Conservation (phyloP, 2,797 vertebrate species). For the Cuculus canorus region DNA sequence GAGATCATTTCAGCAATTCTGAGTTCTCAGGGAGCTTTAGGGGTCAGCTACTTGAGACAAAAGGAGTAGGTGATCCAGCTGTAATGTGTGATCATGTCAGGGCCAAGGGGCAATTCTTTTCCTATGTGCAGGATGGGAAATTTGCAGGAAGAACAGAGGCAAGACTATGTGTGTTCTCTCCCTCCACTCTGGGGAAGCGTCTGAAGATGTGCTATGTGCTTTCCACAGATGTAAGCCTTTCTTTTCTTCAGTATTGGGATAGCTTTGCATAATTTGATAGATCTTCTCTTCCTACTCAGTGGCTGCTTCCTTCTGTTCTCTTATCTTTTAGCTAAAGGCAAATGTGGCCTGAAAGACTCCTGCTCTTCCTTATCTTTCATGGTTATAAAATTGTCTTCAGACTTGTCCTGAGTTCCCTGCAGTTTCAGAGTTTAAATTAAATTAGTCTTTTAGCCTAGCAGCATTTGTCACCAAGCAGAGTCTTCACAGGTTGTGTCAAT, state of each 20-base stretch:
- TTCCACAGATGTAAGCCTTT: background rate
- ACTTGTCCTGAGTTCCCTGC: background rate
- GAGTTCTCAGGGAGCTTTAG: background rate
- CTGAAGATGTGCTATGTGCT: background rate
- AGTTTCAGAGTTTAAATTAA: background rate
- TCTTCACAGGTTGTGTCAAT: background rate
- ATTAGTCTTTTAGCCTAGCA: background rate
- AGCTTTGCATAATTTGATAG: background rate
- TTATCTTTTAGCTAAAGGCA: background rate
- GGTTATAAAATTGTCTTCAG: background rate
- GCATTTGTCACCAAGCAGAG: background rate
- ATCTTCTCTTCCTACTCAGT: background rate
- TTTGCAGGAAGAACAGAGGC: background rate
- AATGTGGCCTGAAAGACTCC: background rate
- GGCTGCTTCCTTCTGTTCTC: background rate
- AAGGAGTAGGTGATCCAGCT: background rate
- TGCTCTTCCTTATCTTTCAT: background rate
- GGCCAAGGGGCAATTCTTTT: background rate
- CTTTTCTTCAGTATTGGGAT: background rate
- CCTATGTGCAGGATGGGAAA: background rate
- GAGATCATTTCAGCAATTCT: background rate
- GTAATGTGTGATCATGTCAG: background rate
- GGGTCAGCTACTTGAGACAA: accelerated
- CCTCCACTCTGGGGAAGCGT: background rate
- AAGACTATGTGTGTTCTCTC: background rate